A percentile compares a stretch with the other conserved stretches of the same genome.
These are phyloP conservation scores for Lepidochrysops patricia DNA, from an alignment of 2,888 invertebrate species.

Conservation along the genomic window DNA sequence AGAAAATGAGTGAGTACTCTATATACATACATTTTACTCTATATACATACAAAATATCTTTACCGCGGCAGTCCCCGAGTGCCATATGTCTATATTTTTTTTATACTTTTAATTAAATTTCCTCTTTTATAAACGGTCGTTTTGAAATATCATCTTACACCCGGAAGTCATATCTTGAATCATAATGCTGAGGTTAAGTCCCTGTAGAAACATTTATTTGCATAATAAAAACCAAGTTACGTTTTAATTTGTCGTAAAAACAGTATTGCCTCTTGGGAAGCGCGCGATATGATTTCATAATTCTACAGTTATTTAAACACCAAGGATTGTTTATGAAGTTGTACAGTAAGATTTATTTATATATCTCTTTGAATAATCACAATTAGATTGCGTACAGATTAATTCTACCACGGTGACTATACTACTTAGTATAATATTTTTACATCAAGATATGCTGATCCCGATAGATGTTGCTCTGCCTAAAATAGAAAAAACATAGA, in stretches of 20 bases:
- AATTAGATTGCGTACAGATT: background rate
- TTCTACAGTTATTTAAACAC: constrained; percentile 2
- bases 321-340: background rate
- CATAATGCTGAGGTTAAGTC: constrained; percentile 8
- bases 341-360: background rate
- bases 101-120: background rate
- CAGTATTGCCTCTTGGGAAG: constrained; percentile 9
- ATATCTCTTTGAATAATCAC: too few species aligned
- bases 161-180: background rate
- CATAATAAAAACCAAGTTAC: constrained; percentile 10
- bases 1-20: too few species aligned
- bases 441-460: too few species aligned
- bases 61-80: too few species aligned
- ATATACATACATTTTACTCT: too few species aligned
- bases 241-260: constrained; percentile 12
- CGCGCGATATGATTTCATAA: constrained; percentile 9
- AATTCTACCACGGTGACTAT: too few species aligned
- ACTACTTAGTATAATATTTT: too few species aligned
- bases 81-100: too few species aligned
- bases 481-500: too few species aligned
- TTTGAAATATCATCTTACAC: background rate
- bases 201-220: constrained; percentile 8
- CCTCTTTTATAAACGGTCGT: background rate
- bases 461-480: too few species aligned
- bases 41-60: too few species aligned